Conservation (phyloP, 2,113 vertebrate genomes). For the Atrichornis clamosus region DNA sequence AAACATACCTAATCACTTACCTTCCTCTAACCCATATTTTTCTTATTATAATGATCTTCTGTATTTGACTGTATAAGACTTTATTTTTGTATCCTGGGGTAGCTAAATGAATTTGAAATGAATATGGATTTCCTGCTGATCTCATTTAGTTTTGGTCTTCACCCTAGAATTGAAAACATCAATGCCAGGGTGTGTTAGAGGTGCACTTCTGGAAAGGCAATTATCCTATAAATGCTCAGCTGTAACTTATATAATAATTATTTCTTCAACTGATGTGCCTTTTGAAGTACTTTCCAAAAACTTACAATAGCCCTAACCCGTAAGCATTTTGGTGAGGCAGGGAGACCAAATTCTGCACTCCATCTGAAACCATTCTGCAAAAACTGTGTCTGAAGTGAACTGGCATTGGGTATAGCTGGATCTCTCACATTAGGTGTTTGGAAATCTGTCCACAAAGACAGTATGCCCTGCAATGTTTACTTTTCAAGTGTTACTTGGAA, state of each 20-base stretch:
- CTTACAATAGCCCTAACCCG: conserved; percentile 12
- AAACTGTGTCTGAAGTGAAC: background rate
- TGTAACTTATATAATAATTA: conserved; percentile 66
- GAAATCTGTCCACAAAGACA: background rate
- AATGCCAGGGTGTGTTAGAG: conserved; percentile 53
- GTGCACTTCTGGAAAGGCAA: conserved; percentile 63
- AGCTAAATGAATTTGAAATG: conserved; percentile 50
- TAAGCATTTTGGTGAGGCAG: conserved; percentile 15
- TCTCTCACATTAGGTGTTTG: conserved; percentile 25
- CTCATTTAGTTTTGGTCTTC: conserved; percentile 46
- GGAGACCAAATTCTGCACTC: conserved; percentile 18
- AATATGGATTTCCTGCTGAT: conserved; percentile 61
- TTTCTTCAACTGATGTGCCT: conserved; percentile 52
- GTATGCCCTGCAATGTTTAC: conserved; percentile 29
- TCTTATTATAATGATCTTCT: conserved; percentile 40
- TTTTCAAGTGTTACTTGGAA: conserved; percentile 39
- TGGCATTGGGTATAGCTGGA: background rate
- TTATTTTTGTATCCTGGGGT: conserved; percentile 50
- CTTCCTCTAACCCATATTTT: conserved; percentile 27
- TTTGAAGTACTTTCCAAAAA: conserved; percentile 65
- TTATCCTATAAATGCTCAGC: conserved; percentile 66
- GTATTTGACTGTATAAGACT: background rate
- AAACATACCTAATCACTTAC: conserved; percentile 10
- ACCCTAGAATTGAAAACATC: conserved; percentile 54
- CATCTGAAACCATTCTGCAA: conserved; percentile 11